Percentiles rank a stretch among this genome's conserved stretches.
These are phyloP conservation scores for Julus scanicus DNA, from an alignment of 2,888 invertebrate genomes.

Conservation along the genomic window DNA sequence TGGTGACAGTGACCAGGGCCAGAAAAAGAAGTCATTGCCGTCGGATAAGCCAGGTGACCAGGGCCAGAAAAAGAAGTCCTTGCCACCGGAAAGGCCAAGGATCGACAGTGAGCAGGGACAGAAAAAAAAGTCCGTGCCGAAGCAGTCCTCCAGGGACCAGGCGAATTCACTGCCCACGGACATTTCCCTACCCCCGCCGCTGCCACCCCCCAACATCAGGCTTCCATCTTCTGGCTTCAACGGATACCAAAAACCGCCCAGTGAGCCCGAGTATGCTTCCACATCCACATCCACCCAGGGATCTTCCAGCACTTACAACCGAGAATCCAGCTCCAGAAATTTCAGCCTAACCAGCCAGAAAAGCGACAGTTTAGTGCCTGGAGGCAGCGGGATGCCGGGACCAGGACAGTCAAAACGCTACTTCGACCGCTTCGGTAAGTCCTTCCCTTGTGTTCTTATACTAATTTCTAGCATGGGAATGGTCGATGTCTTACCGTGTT, in stretches of 20 bases:
- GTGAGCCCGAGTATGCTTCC: neutral
- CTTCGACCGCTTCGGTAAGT: conserved; percentile 28
- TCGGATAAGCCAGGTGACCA: too few relatives aligned
- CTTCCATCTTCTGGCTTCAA: neutral
- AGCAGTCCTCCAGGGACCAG: neutral
- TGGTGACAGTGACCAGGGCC: too few relatives aligned
- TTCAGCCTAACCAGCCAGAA: too few relatives aligned
- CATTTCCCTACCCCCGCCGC: neutral
- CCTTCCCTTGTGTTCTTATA: too few relatives aligned
- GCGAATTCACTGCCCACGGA: neutral
- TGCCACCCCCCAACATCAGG: neutral
- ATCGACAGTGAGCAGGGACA: too few relatives aligned
- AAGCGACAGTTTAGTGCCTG: neutral
- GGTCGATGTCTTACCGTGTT: too few relatives aligned
- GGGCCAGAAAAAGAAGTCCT: neutral
- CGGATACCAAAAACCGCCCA: neutral
- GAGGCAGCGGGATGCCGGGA: neutral
- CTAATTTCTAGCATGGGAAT: too few relatives aligned
- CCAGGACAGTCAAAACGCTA: neutral
- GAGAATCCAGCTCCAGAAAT: too few relatives aligned
- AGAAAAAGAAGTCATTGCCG: too few relatives aligned
- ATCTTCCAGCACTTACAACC: too few relatives aligned
- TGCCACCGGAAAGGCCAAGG: neutral
- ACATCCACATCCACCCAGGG: too few relatives aligned
- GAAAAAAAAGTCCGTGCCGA: neutral